phyloP scores from a whole-genome alignment of 30 jellyfish, hydroid and myxozoan genomes.

The Nemopilema nomurai region DNA sequence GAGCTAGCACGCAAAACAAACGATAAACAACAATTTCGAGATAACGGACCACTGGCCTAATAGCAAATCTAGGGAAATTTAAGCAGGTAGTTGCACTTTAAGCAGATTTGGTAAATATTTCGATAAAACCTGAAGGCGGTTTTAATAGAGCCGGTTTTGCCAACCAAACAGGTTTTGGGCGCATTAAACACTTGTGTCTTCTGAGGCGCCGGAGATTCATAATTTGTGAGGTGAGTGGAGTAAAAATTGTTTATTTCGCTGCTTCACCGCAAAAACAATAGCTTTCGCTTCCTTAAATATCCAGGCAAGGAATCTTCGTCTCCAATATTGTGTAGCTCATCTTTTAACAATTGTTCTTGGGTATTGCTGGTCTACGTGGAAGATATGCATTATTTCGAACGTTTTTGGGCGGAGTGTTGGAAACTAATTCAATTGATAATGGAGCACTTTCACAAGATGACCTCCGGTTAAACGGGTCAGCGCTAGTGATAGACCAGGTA shows the following conservation, averaged over 20 bases:
- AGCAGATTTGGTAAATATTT: neutral
- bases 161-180: neutral
- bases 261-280: neutral
- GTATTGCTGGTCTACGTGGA: too few relatives aligned
- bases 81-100: neutral
- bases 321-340: too few relatives aligned
- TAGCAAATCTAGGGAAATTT: neutral
- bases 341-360: too few relatives aligned
- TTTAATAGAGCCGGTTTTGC: neutral
- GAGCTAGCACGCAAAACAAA: neutral
- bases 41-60: neutral
- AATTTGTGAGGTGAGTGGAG: too few relatives aligned
- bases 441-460: too few relatives aligned
- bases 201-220: too few relatives aligned
- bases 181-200: neutral
- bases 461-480: too few relatives aligned
- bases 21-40: neutral
- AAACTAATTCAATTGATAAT: too few relatives aligned
- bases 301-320: too few relatives aligned
- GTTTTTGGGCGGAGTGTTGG: too few relatives aligned
- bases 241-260: neutral
- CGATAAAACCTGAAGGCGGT: neutral
- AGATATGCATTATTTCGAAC: too few relatives aligned
- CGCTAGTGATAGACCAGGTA: too few relatives aligned
- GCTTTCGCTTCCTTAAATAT: neutral